These are phyloP conservation scores for Chrysodeixis includens DNA, from an alignment of 2,888 invertebrate genomes.

Conservation along the genomic window DNA sequence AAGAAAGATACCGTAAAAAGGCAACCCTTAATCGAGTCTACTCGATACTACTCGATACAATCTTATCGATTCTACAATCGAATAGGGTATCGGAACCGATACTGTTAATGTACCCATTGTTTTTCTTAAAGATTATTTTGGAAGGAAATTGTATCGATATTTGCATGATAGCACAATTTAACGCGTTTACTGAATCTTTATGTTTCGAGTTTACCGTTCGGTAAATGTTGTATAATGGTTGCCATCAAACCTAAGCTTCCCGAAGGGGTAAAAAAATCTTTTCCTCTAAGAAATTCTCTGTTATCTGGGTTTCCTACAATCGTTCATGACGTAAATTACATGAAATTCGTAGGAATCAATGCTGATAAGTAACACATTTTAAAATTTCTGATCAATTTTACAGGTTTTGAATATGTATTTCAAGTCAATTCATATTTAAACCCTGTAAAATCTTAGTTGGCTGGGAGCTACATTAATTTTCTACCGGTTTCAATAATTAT, in stretches of 20 bases:
- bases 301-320: no score
- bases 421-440: no score
- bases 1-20: constrained; percentile 13
- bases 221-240: background rate
- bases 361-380: no score
- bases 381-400: no score
- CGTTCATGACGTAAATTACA: no score
- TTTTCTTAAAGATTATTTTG: constrained; percentile 7
- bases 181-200: background rate
- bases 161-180: background rate
- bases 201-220: background rate
- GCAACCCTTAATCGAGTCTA: constrained; percentile 21
- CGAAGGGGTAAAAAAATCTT: background rate
- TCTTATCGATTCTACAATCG: constrained; percentile 34
- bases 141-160: constrained; percentile 3
- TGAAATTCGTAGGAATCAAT: no score
- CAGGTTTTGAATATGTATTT: no score
- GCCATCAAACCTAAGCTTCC: background rate
- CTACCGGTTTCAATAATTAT: no score
- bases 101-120: constrained; percentile 21
- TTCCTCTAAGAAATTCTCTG: no score
- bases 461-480: no score
- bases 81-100: constrained; percentile 33
- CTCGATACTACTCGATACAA: constrained; percentile 34
- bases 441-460: no score